Percentiles rank a stretch among this genome's conserved stretches.
These are phyloP conservation scores for Patella caerulea DNA, from an alignment of 2,888 invertebrate genomes.

Conservation along the genomic window DNA sequence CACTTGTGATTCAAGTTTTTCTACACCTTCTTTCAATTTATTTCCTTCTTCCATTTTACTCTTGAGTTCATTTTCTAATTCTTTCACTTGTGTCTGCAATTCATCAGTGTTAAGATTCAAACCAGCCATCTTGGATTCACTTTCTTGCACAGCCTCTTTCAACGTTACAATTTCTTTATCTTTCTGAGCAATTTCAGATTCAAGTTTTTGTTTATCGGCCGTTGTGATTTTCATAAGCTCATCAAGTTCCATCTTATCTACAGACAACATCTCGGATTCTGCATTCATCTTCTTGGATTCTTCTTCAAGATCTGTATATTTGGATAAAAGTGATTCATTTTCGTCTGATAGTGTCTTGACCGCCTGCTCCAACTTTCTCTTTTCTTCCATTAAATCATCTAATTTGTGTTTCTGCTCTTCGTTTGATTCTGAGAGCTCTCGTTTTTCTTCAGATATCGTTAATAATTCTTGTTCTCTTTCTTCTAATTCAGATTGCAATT, in stretches of 20 bases:
- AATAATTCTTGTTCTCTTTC: conserved; percentile 24
- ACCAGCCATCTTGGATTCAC: conserved; percentile 21
- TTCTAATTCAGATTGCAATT: conserved; percentile 16
- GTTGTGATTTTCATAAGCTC: conserved; percentile 3
- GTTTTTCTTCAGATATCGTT: not conserved
- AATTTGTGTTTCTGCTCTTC: conserved; percentile 11
- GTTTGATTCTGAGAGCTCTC: not conserved
- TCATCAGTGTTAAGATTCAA: conserved; percentile 14
- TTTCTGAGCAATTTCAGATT: conserved; percentile 15
- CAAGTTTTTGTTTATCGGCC: conserved; percentile 2
- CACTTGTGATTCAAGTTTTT: conserved; percentile 15
- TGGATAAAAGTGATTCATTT: conserved; percentile 20
- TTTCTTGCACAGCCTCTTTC: conserved; percentile 14
- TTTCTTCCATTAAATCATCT: conserved; percentile 15
- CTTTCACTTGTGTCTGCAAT: conserved; percentile 33
- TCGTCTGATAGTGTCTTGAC: conserved; percentile 30
- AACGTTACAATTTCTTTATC: conserved; percentile 8
- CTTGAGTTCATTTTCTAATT: conserved; percentile 29
- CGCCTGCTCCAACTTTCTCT: conserved; percentile 17
- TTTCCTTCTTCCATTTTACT: conserved; percentile 26
- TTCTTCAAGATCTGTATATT: not conserved
- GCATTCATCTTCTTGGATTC: conserved; percentile 29
- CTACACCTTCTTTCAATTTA: conserved; percentile 40
- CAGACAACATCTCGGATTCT: conserved; percentile 34
- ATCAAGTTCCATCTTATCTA: conserved; percentile 36